Evolutionary conservation across 2,113 vertebrate genomes (phyloP), one percentile per base, ranked within the genome.

Genomic region (Chinchilla lanigera): DNA sequence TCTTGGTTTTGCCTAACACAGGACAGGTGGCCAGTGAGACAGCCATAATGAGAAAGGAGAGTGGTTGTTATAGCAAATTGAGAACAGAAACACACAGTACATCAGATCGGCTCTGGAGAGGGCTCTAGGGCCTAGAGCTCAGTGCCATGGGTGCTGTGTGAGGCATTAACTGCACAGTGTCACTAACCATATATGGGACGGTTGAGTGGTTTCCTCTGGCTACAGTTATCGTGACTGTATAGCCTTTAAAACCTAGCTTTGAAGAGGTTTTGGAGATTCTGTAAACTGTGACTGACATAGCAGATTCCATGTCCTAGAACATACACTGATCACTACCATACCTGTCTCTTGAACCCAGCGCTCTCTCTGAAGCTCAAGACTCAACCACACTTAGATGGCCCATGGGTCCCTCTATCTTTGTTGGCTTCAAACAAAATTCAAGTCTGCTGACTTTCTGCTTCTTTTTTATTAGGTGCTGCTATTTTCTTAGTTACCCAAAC

Each of bases 261-360:
- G 3, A 80, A 90, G 33, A 80, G 38, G 26, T 93, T 86, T 47
- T 93, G 19, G 44, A 69, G 50, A 94, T 24, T 80, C 47, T 81
- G 6, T 41, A 33, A 84, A 75, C 41, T 28, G 24, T 44, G 41
- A 47, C 12, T 47, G 73, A 75, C 12, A 47, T 22, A 86, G 16
- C 17, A 19, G 33, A 56, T 69, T 81, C 54, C 75, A 28, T n/a
- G 5, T 12, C 38, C 8, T 2, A 5, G 61, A 1, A 5, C 7
- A 35, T 1, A 50, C 11, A 6, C 2, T 16, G 26, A 41, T 1
- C 38, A 50, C 26, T 56, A 44, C 61, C 69, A 87, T 24, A 7
- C 17, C 38, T 50, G 0, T 52, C 35, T 52, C 44, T 56, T 47
- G 5, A 78, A 75, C 65, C n/a, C 61, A 58, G 11, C 60, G 10